These are phyloP conservation scores for Hemichromis elongatus DNA, from an alignment of 2,113 vertebrate species.

Conservation along the genomic window DNA sequence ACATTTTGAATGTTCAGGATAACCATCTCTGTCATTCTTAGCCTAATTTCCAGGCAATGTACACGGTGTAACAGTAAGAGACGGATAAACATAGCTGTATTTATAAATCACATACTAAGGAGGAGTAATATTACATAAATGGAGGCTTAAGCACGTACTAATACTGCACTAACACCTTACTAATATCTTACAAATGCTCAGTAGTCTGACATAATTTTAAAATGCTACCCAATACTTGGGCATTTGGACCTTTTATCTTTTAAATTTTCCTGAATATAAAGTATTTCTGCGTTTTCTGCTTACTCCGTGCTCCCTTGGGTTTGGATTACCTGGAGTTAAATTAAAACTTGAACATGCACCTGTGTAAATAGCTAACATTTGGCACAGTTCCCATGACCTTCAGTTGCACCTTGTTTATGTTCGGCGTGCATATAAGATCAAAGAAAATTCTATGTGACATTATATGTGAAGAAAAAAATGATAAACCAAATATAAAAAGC, in stretches of 20 bases:
- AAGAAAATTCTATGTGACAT: not conserved
- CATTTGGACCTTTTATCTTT: not conserved
- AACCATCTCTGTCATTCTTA: not conserved
- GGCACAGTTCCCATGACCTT: conserved; percentile 27
- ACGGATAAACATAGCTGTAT: too few species aligned
- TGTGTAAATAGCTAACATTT: conserved; percentile 37
- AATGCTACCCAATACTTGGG: not conserved
- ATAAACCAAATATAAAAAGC: not conserved
- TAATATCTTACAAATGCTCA: not conserved
- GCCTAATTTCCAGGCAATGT: not conserved
- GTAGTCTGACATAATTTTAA: not conserved
- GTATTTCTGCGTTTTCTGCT: not conserved
- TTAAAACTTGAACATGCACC: conserved; percentile 22
- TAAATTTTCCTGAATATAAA: not conserved
- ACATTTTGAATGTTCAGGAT: not conserved
- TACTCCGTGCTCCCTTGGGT: not conserved
- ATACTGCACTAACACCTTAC: not conserved
- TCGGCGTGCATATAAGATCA: not conserved
- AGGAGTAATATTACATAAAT: not conserved
- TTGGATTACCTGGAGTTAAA: not conserved
- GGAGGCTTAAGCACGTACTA: not conserved
- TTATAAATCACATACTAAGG: not conserved
- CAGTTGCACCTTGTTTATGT: not conserved
- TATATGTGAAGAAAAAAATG: not conserved
- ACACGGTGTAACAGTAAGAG: not conserved